Base-by-base conservation (phyloP, 2,888 invertebrate species). In the Pollenia griseotomentosa region DNA sequence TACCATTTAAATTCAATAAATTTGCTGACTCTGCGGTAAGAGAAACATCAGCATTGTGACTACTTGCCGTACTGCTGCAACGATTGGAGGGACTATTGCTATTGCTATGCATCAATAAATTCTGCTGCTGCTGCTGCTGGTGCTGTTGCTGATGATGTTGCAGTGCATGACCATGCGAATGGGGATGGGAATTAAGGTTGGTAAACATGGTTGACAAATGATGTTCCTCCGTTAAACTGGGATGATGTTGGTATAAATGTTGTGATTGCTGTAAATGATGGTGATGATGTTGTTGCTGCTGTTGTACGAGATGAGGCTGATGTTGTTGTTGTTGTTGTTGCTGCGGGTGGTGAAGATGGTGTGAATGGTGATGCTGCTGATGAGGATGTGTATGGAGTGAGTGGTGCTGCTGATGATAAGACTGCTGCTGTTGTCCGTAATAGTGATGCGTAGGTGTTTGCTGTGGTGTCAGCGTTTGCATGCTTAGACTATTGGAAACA, bases 191-290 rank as follows among this genome's bases (percentile, higher is more conserved):
- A 68, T 63, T 85, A 33, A 90, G 89, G 51, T 82, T 78, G 73
- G 84, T 84, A 48, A 87, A 84, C 61, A 84, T 78, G 57, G 75
- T 78, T 23, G 73, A 63, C 46, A 87, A 84, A 57, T 84, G 77
- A 57, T 87, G 87, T 61, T 83, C 83, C 12, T 82, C 88, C 61
- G 82, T 83, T 89, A 93, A 91, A 74, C 93, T 93, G 7, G 93
- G 93, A 90, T 93, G 93, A 90, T 92, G 91, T 89, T 92, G 92
- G 89, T 92, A 91, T 85, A 91, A 90, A 88, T 92, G 92, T 88
- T 92, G 92, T 70, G 90, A 89, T 82, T 90, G 90, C 81, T 90
- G 82, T 74, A 83, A 77, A 57, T 75, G 85, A 75, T 86, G 85
- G 61, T 85, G 85, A 51, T 80, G 90, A 48, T 89, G 89, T 85